Percentiles rank a stretch among this genome's conserved stretches.
phyloP scores from a whole-genome alignment of 2,888 invertebrate genomes.

The Entomobrya proxima region DNA sequence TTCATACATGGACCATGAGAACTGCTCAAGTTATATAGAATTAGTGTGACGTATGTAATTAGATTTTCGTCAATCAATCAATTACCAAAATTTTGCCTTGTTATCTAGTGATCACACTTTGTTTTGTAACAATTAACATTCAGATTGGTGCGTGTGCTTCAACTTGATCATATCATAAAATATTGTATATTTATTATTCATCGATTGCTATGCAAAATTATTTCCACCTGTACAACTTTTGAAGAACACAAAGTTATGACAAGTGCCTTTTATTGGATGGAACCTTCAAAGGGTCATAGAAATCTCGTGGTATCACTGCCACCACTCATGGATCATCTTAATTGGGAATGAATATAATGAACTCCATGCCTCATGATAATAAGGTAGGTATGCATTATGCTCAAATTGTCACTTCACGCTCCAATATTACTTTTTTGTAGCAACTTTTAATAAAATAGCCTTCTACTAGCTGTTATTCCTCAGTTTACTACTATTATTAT shows the following conservation, averaged over 20 bases:
- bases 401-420: not conserved
- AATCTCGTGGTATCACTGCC: constrained; percentile 50
- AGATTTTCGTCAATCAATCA: no score
- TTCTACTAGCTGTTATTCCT: no score
- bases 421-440: not conserved
- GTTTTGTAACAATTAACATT: not conserved
- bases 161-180: not conserved
- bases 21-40: no score
- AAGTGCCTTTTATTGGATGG: constrained; percentile 38
- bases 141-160: not conserved
- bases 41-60: no score
- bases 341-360: constrained; percentile 63
- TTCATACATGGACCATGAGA: no score
- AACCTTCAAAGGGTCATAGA: constrained; percentile 54
- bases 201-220: constrained; percentile 15
- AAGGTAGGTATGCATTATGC: constrained; percentile 28
- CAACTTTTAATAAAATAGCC: not conserved
- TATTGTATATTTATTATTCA: not conserved
- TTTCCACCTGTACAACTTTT: not conserved
- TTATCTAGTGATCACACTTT: no score
- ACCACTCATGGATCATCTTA: constrained; percentile 56
- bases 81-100: no score
- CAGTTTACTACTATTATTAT: no score
- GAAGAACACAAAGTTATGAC: not conserved
- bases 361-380: constrained; percentile 55